Evolutionary conservation across 2,888 invertebrate species (phyloP), one percentile per base, ranked within the genome.

Genomic region (Aspidapion aeneum): DNA sequence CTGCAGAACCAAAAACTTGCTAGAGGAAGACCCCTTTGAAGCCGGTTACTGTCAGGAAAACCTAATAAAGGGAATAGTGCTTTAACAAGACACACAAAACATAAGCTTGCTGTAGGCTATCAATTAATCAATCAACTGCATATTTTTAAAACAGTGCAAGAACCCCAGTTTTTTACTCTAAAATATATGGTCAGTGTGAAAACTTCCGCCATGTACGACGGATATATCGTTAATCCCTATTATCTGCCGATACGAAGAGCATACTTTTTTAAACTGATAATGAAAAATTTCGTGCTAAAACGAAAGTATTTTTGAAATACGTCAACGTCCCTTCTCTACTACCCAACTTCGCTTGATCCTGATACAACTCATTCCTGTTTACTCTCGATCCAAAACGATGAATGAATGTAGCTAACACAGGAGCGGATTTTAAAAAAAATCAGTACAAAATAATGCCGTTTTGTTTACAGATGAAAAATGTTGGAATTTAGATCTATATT

Each of bases 251-350:
- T 64, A 66, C 64, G 21, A 57, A 60, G 52, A 63, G 64, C 66
- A 64, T 64, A 66, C 66, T 66, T 66, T 66, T 64, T 64, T 58
- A 64, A 66, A 64, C 61, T 64, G 64, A 63, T 66, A 66, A 66
- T 66, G 66, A 66, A 66, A 66, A 66, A 66, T 62, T 63, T 66
- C 64, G 58, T 54, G 64, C 58, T 64, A 64, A 66, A 60, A 66
- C 61, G 64, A 51, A n/a, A 52, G 57, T 18, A 49, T 50, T 18
- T 20, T 35, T 12, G 35, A 35, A 35, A 35, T 7, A 35, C n/a
- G n/a, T n/a, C n/a, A n/a, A n/a, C n/a, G n/a, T 35, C 12, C 5
- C 35, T 35, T 35, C 35, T 35, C 35, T 35, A 3, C 35, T 12
- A 35, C 58, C 56, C 60, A 58, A 52, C 54, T 55, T 62, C 50